A percentile compares a stretch with the other conserved stretches of the same genome.
Evolutionary conservation across 2,113 vertebrate species (phyloP).

Genomic region (Esox niger): DNA sequence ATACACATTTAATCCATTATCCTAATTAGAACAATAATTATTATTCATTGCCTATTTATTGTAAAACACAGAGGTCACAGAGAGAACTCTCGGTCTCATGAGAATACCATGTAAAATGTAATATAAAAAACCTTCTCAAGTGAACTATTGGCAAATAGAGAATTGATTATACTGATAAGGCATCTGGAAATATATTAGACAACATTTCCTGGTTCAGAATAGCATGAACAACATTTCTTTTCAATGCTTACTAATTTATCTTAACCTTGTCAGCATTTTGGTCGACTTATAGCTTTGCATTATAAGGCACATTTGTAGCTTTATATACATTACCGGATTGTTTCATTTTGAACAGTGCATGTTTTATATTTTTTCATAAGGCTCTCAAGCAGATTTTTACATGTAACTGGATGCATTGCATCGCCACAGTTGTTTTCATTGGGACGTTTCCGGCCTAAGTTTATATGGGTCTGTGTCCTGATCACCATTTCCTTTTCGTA

Average conservation of each 20-base stretch:
- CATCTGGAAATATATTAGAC: neutral
- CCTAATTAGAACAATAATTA: neutral
- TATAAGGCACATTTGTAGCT: slow-evolving; percentile 12
- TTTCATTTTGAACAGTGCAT: slow-evolving; percentile 33
- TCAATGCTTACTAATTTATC: neutral
- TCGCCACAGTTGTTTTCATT: slow-evolving; percentile 25
- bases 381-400: slow-evolving; percentile 15
- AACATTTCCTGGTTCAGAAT: neutral
- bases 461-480: slow-evolving; percentile 51
- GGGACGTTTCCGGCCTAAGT: slow-evolving; percentile 43
- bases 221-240: neutral
- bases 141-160: neutral
- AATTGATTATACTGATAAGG: neutral
- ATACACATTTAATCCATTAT: neutral
- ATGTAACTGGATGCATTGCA: neutral
- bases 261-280: neutral
- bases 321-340: slow-evolving; percentile 30
- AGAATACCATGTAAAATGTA: neutral
- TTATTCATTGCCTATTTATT: neutral
- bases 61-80: neutral
- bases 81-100: neutral
- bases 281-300: slow-evolving; percentile 46
- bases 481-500: slow-evolving; percentile 39
- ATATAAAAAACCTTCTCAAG: neutral
- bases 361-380: too few species aligned